Conservation (phyloP, 2,113 vertebrate species). For the Oceanites oceanicus region DNA sequence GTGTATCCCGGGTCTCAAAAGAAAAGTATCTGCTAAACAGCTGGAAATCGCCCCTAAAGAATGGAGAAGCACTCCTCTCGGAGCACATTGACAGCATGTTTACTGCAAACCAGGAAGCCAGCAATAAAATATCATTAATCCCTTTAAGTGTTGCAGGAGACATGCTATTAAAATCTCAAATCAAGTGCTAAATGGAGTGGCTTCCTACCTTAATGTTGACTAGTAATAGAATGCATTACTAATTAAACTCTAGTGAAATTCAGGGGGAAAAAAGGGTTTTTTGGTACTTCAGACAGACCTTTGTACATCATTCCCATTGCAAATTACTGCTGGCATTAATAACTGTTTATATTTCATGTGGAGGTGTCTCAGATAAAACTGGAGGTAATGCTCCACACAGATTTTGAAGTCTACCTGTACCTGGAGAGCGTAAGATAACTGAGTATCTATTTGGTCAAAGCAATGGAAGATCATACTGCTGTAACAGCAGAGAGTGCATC, state of each 20-base stretch:
- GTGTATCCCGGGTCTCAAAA: neutral
- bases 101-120: neutral
- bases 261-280: neutral
- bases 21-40: neutral
- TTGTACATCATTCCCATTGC: neutral
- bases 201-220: neutral
- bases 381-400: neutral
- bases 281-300: neutral
- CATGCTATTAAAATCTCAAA: neutral
- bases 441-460: neutral
- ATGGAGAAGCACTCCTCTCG: neutral
- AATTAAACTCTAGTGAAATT: neutral
- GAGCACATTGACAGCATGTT: rapidly evolving
- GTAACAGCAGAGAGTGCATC: neutral
- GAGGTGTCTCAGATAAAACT: neutral
- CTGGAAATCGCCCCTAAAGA: neutral
- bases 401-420: neutral
- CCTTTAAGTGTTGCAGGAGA: neutral
- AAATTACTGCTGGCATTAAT: neutral
- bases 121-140: neutral
- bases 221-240: neutral
- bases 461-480: neutral
- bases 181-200: neutral
- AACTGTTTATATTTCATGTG: neutral
- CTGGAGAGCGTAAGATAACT: rapidly evolving